Conservation (phyloP, 2,797 vertebrate genomes). For the Pangasius krempfi region DNA sequence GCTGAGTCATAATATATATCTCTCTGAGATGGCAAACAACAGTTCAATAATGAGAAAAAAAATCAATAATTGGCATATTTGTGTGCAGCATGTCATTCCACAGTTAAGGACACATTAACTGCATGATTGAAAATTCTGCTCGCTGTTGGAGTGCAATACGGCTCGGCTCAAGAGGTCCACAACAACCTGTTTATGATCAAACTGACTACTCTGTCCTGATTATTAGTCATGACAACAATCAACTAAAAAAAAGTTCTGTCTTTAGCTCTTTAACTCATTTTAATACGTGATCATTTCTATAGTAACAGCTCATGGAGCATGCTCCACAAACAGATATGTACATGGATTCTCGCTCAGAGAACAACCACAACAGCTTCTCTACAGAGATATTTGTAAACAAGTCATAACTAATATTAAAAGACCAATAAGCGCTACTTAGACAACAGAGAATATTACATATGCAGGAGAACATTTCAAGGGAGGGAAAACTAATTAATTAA, state of each 20-base stretch:
- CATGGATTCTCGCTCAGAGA: not conserved
- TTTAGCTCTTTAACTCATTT: not conserved
- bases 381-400: not conserved
- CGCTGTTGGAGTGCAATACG: not conserved
- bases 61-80: constrained; percentile 26
- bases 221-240: not conserved
- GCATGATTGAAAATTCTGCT: not conserved
- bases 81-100: constrained; percentile 1
- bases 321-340: not conserved
- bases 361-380: not conserved
- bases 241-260: not conserved
- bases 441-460: not conserved
- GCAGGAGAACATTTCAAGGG: not conserved
- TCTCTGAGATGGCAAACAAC: not conserved
- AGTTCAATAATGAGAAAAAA: not conserved
- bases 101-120: constrained; percentile 20
- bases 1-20: not conserved
- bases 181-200: no score
- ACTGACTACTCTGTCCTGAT: not conserved
- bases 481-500: not conserved
- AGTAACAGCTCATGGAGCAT: not conserved
- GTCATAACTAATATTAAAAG: not conserved
- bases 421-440: not conserved
- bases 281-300: not conserved
- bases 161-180: not conserved